phyloP scores from a whole-genome alignment of 2,888 invertebrate genomes.

The Cactoblastis cactorum region DNA sequence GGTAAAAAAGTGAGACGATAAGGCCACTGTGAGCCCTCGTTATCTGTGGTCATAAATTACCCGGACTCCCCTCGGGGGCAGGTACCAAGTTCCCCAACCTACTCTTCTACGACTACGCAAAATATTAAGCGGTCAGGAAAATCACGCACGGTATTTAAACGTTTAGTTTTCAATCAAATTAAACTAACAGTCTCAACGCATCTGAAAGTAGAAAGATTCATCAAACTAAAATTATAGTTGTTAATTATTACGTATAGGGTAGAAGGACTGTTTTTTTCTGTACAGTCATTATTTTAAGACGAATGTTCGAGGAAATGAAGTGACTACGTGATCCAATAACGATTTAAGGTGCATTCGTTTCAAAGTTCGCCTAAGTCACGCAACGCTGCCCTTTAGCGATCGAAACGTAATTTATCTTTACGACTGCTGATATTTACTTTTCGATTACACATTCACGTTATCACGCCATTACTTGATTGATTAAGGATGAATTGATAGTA shows the following conservation, averaged over 20 bases:
- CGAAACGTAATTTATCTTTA: constrained; percentile 27
- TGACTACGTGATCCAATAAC: constrained; percentile 78
- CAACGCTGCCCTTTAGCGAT: constrained; percentile 32
- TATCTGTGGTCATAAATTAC: constrained; percentile 77
- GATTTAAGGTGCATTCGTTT: constrained; percentile 72
- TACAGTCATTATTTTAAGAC: constrained; percentile 18
- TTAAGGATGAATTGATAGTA: neutral
- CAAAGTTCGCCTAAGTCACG: constrained; percentile 46
- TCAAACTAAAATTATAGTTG: too few relatives aligned
- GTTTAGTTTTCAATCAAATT: too few relatives aligned
- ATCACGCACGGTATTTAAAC: neutral
- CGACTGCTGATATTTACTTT: constrained; percentile 16
- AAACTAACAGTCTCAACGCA: too few relatives aligned
- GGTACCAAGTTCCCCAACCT: constrained; percentile 56
- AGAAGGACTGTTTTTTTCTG: too few relatives aligned
- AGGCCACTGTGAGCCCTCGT: constrained; percentile 74
- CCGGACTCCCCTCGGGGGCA: constrained; percentile 67
- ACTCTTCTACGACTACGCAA: constrained; percentile 32
- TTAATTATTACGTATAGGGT: too few relatives aligned
- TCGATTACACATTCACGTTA: constrained; percentile 14
- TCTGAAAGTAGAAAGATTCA: too few relatives aligned
- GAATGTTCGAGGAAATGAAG: constrained; percentile 71
- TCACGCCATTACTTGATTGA: constrained; percentile 12
- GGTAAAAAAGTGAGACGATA: constrained; percentile 73
- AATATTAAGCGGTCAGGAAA: neutral